Evolutionary conservation across 2,888 invertebrate genomes (phyloP).

Genomic region (Cephus spinipes): DNA sequence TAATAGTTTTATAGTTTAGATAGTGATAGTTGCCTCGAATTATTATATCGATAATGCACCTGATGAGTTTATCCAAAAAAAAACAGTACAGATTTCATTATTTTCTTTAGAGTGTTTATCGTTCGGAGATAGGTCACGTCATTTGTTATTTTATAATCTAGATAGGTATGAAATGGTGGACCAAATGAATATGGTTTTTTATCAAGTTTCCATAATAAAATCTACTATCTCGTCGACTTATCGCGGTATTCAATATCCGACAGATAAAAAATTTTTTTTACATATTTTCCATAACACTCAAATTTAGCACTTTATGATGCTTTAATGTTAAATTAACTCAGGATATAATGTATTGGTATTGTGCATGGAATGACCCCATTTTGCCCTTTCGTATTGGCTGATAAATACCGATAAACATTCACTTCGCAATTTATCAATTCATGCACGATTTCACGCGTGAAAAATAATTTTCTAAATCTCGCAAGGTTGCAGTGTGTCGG

Average conservation of each 20-base stretch:
- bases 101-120: not conserved
- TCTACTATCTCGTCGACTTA: not conserved
- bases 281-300: not conserved
- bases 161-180: not conserved
- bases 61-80: not conserved
- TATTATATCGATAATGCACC: not conserved
- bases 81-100: not conserved
- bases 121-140: not conserved
- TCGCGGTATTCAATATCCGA: not conserved
- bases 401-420: not conserved
- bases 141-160: not conserved
- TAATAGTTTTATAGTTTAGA: not conserved
- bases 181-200: not conserved
- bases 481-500: not conserved
- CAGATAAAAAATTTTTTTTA: not conserved
- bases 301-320: not conserved
- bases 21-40: not conserved
- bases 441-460: not conserved
- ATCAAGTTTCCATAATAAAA: not conserved
- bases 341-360: not conserved
- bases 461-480: not conserved
- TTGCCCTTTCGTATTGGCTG: not conserved
- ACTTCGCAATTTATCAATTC: not conserved
- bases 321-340: too few relatives aligned
- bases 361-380: not conserved